Evolutionary conservation across 1,140 invertebrate genomes (phyloP), one percentile per base, ranked within the genome.

Genomic region (Drosophila fuyamai): DNA sequence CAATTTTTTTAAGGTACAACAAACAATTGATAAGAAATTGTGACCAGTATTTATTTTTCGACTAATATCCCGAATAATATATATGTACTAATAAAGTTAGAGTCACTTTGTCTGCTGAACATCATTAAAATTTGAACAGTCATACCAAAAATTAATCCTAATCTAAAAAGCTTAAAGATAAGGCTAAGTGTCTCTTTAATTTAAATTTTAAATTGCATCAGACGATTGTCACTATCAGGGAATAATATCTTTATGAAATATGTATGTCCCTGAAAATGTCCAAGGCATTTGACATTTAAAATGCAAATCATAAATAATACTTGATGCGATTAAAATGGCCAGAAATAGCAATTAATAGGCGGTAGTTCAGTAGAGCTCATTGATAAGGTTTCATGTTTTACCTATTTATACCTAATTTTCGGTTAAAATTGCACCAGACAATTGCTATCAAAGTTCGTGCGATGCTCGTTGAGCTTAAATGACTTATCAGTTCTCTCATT

Each of bases 401-500:
- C 18, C 2, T 16, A 32, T 7, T 10, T 16, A n/a, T 32, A 0
- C 13, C 59, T 4, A 58, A 32, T 23, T 71, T 71, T 48, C 12
- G 65, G 67, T 35, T 57, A 40, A 71, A 68, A 57, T 57, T 70
- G 63, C 51, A 70, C n/a, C 50, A 68, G 35, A 40, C 41, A 71
- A 47, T 27, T 27, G 46, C 44, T 38, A 65, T 75, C 71, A 66
- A 75, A 41, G 54, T 46, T 75, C 43, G 59, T 76, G 38, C 53
- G 51, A 76, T 59, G 73, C 62, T 57, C 73, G 53, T 76, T 38
- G 40, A 40, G 73, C 71, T 43, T 66, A 62, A 58, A 65, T 77
- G 75, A 83, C 76, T 88, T 88, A 71, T 80, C 79, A 83, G 71
- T 35, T 76, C 50, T 41, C 44, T 78, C 78, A 78, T 76, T 75